Conservation (phyloP, 2,888 invertebrate genomes). For the Ochropleura plecta region DNA sequence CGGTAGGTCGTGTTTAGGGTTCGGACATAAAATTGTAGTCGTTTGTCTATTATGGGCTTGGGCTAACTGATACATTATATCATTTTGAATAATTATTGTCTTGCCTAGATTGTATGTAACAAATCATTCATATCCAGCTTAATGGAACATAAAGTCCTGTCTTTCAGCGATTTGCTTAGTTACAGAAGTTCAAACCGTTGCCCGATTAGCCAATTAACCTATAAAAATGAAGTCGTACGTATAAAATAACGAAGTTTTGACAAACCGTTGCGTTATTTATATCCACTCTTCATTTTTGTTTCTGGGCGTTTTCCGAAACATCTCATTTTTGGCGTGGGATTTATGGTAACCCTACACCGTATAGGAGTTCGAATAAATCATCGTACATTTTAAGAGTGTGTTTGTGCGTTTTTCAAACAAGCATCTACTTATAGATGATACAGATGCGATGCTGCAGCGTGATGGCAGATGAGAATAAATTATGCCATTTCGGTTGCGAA, state of each 20-base stretch:
- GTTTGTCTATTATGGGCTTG: conserved; percentile 16
- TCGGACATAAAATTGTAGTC: conserved; percentile 21
- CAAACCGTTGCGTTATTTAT: conserved; percentile 48
- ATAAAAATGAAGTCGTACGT: conserved; percentile 12
- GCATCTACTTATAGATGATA: conserved; percentile 52
- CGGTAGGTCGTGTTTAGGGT: conserved; percentile 44
- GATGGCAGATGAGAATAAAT: conserved; percentile 47
- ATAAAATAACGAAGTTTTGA: conserved; percentile 27
- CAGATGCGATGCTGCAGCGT: conserved; percentile 45
- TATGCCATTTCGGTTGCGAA: conserved; percentile 57
- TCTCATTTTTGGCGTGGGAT: conserved; percentile 38
- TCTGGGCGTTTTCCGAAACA: conserved; percentile 24
- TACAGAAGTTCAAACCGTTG: conserved; percentile 28
- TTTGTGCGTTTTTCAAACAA: conserved; percentile 49
- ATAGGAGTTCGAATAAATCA: conserved; percentile 65
- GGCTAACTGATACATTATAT: neutral
- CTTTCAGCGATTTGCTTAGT: conserved; percentile 3
- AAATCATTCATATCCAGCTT: neutral
- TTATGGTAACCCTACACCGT: conserved; percentile 59
- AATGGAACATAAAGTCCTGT: neutral
- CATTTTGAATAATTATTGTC: conserved; percentile 14
- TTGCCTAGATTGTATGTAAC: neutral
- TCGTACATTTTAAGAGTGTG: conserved; percentile 58
- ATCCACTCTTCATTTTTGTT: conserved; percentile 26
- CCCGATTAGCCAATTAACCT: conserved; percentile 39